Conservation (phyloP, 2,797 vertebrate species). For the Cottoperca gobio region DNA sequence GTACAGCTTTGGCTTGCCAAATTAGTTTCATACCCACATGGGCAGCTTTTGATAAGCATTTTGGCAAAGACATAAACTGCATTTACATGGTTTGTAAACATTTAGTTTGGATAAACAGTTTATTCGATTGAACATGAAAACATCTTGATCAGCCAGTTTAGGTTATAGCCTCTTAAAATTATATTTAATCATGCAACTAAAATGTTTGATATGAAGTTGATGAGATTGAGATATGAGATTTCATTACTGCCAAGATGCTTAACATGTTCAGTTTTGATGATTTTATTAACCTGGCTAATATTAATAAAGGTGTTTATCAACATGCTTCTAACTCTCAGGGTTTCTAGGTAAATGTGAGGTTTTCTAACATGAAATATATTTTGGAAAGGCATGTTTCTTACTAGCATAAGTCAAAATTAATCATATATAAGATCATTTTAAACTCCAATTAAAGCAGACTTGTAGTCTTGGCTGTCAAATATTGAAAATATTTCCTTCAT, state of each 20-base stretch:
- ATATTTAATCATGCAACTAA: neutral
- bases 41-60: neutral
- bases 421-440: neutral
- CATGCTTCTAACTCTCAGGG: neutral
- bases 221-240: too few species aligned
- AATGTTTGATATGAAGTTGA: neutral
- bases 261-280: neutral
- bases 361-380: neutral
- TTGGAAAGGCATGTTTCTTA: neutral
- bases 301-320: neutral
- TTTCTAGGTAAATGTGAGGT: neutral
- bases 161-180: neutral
- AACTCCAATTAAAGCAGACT: neutral
- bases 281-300: neutral
- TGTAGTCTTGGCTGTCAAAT: too few species aligned
- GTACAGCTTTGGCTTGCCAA: slow-evolving; percentile 11
- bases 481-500: neutral
- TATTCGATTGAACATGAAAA: neutral
- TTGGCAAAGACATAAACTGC: neutral
- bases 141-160: neutral
- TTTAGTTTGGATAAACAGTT: slow-evolving; percentile 4
- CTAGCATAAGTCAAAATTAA: neutral
- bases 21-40: neutral
- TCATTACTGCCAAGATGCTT: neutral
- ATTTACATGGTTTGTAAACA: neutral